Conservation (phyloP, 2,113 vertebrate species). For the Peromyscus polionotus region DNA sequence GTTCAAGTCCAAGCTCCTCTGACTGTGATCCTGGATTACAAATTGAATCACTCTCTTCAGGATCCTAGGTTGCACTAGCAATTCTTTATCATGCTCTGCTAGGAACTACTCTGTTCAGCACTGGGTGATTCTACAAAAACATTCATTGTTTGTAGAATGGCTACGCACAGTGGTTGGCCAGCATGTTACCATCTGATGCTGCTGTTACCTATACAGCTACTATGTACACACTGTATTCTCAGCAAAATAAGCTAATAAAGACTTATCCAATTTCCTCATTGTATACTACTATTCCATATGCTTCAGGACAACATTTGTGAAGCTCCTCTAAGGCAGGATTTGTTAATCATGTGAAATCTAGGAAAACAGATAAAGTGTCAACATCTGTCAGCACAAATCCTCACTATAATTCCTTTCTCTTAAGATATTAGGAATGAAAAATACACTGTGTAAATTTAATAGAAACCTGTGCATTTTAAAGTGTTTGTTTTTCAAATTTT, state of each 20-base stretch:
- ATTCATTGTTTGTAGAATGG: too few relatives aligned
- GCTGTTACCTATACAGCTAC: too few relatives aligned
- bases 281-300: neutral
- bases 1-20: neutral
- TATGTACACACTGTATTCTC: neutral
- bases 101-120: neutral
- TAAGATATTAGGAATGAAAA: neutral
- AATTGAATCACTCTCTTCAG: neutral
- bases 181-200: fast-evolving
- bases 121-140: neutral
- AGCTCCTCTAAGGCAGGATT: neutral
- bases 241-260: neutral
- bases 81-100: neutral
- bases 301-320: neutral
- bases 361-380: neutral
- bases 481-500: neutral
- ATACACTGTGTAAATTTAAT: neutral
- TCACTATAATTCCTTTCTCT: neutral
- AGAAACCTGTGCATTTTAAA: neutral
- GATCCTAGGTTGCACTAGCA: neutral
- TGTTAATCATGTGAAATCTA: neutral
- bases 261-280: neutral
- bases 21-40: neutral
- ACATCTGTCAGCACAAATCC: neutral
- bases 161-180: neutral